Evolutionary conservation across 1,140 invertebrate genomes (phyloP), one percentile per base, ranked within the genome.

Genomic region (Heliconius hermathena): DNA sequence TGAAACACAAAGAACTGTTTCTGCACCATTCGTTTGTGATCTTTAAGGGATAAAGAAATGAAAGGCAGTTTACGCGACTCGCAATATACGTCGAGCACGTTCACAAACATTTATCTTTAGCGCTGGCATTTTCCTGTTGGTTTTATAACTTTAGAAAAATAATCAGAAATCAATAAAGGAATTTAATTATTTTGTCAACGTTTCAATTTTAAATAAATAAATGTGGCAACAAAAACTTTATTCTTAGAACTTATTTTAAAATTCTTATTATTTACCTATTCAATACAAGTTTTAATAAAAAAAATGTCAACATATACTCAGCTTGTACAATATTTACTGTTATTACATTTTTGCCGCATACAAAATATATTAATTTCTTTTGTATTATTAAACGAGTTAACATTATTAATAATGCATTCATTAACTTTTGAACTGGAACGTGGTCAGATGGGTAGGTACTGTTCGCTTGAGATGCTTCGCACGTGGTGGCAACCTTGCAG

Each of bases 381-480:
- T 29, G 60, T 26, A 5, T 66, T 66, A 29, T 66, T 29, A 11
- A 66, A 66, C 11, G 2, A 66, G 22, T 66, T 29, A 22, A 29
- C 26, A 29, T 29, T 66, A 66, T 66, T 66, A 29, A 66, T 66
- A 22, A 66, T 29, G 60, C 60, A 66, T 66, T 66, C 60, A 66
- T 66, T 66, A 70, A 76, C 60, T 60, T 76, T 70, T 76, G 74
- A 76, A 76, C 74, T 66, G 33, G 38, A 70, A 70, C 74, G 60
- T 70, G 74, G 66, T 76, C 74, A 76, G 74, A 81, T 79, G 76
- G 57, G 72, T 77, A 76, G 74, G 74, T 77, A 77, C 81, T 81
- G 85, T 85, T 82, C 83, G 89, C 89, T 88, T 90, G 90, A 88
- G 85, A 92, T 91, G 90, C 91, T 84, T 80, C 83, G 76, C 89